Evolutionary conservation across 2,888 invertebrate species (phyloP), one percentile per base, ranked within the genome.

Genomic region (Mesorhabditis sp.): DNA sequence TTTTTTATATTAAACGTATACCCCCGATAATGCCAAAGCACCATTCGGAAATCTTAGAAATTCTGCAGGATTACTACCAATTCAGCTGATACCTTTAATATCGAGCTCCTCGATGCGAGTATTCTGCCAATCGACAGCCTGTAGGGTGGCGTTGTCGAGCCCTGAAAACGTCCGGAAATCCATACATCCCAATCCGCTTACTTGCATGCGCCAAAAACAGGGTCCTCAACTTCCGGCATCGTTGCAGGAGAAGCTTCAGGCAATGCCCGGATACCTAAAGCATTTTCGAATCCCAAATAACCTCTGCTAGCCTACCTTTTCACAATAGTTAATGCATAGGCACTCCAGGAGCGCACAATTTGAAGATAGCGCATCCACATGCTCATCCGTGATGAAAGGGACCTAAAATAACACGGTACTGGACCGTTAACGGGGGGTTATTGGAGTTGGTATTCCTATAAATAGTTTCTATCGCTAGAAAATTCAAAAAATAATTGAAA

Each of bases 41-140:
- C 28, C 28, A 28, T 28, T 28, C 28, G 28, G 28, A 28, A 28
- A 28, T 28, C 28, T 28, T 28, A 28, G 28, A 28, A 28, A 28
- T 28, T 28, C 28, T 28, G 28, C 28, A 28, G 28, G 2, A 28
- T 28, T 28, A 28, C 28, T 28, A 28, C 28, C 1, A 28, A 28
- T 28, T 1, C 28, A 28, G 28, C 28, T 2, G 28, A 28, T n/a
- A 50, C 58, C 68, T 43, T 78, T 80, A 65, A 99, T 92, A 85
- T 99, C 98, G 79, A 99, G 86, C 87, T 99, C 98, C 86, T 92
- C 93, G 70, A 99, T 87, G 13, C 83, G 79, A 3, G 94, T 92
- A 87, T 95, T 94, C 87, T 98, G 96, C 98, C 98, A 99, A 84
- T 97, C 96, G 6, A 95, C 95, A 86, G 92, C 92, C 91, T 93